Evolutionary conservation across 2,797 vertebrate genomes (phyloP).

Genomic region (Loriculus beryllinus): DNA sequence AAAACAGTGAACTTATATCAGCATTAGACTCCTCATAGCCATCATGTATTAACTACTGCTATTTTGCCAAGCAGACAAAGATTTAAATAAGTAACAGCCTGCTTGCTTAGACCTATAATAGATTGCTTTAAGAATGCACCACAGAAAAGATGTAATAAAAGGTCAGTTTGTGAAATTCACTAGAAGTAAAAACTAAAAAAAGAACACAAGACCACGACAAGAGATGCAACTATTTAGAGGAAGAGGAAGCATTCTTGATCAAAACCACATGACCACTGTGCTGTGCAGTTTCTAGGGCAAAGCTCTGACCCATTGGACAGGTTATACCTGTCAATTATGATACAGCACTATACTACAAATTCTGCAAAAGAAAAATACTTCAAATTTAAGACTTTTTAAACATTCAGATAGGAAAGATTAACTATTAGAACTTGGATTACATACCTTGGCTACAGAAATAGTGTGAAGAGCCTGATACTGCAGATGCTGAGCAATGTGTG

Average conservation of each 20-base stretch:
- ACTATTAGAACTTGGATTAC: neutral
- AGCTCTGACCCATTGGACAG: neutral
- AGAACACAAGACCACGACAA: neutral
- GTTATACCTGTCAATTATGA: neutral
- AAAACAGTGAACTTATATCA: neutral
- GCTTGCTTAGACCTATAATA: neutral
- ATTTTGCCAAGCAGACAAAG: neutral
- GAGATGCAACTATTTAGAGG: neutral
- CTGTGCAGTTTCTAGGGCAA: neutral
- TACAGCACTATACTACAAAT: neutral
- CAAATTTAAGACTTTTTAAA: neutral
- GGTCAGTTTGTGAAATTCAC: neutral
- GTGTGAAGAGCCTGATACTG: conserved; percentile 91
- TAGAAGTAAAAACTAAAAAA: neutral
- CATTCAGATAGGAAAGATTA: neutral
- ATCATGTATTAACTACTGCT: neutral
- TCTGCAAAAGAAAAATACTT: neutral
- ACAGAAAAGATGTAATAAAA: neutral
- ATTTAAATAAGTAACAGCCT: neutral
- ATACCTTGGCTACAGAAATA: conserved; percentile 90
- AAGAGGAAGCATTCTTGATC: neutral
- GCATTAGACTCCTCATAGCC: neutral
- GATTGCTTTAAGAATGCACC: neutral
- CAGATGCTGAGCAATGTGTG: conserved; percentile 92
- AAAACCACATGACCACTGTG: neutral